phyloP scores from a whole-genome alignment of 2,797 vertebrate species.

The Hoplostethus mediterraneus region DNA sequence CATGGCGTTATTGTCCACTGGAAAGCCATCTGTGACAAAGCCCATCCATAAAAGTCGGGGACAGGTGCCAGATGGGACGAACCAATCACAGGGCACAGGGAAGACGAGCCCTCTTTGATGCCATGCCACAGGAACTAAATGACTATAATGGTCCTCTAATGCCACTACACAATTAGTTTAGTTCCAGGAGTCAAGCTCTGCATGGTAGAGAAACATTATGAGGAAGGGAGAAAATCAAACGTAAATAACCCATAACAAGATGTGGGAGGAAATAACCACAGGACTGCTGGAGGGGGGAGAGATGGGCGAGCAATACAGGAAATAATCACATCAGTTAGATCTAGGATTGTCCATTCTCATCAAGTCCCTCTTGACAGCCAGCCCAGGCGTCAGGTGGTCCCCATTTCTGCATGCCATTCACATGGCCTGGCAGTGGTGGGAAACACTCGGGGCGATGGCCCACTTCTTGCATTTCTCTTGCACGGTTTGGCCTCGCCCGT shows the following conservation, averaged over 20 bases:
- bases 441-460: constrained; percentile 17
- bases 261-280: constrained; percentile 4
- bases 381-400: constrained; percentile 9
- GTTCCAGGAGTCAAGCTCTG: background rate
- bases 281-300: constrained; percentile 9
- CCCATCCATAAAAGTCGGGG: background rate
- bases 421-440: constrained; percentile 9
- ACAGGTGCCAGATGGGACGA: background rate
- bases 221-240: background rate
- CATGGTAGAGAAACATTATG: background rate
- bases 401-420: constrained; percentile 24
- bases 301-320: background rate
- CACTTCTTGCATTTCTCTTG: background rate
- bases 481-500: background rate
- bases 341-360: background rate
- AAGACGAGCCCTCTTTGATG: constrained; percentile 19
- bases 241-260: constrained; percentile 7
- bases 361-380: background rate
- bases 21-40: too few species aligned
- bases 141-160: constrained; percentile 1
- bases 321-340: constrained; percentile 28
- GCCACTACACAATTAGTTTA: background rate
- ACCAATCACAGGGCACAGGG: constrained; percentile 9
- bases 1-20: background rate
- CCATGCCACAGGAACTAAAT: background rate